Conservation (phyloP, 1,140 invertebrate species). For the Contarinia nasturtii region DNA sequence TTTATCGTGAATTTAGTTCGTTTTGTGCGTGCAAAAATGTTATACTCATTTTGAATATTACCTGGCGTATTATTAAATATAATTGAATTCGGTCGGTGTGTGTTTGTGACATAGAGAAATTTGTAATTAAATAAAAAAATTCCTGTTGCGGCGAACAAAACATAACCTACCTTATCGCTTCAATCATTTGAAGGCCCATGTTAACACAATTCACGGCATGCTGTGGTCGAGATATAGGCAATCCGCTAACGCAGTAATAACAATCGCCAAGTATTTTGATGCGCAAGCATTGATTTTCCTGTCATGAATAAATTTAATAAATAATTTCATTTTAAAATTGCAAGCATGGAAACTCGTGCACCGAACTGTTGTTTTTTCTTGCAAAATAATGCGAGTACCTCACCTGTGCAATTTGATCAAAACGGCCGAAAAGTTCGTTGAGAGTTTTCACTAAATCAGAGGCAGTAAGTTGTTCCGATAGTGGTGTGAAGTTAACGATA, state of each 20-base stretch:
- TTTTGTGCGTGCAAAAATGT: too few relatives aligned
- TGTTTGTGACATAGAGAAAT: too few relatives aligned
- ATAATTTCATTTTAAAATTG: not conserved
- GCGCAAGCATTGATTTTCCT: conserved; percentile 88
- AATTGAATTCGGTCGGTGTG: too few relatives aligned
- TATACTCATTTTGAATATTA: too few relatives aligned
- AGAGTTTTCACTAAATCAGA: conserved; percentile 87
- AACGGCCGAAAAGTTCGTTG: conserved; percentile 91
- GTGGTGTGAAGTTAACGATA: conserved; percentile 92
- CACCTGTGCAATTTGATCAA: conserved; percentile 91
- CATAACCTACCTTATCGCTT: conserved; percentile 67
- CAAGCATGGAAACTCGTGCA: too few relatives aligned
- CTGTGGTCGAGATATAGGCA: conserved; percentile 78
- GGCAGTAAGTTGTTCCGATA: conserved; percentile 80
- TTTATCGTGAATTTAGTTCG: too few relatives aligned
- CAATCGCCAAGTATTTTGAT: conserved; percentile 93
- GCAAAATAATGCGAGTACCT: too few relatives aligned
- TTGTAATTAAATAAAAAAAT: too few relatives aligned
- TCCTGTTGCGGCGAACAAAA: not conserved
- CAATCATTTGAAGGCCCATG: conserved; percentile 94
- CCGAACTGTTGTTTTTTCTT: too few relatives aligned
- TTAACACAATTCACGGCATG: conserved; percentile 91
- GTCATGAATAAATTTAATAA: conserved; percentile 9
- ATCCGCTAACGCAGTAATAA: conserved; percentile 89
- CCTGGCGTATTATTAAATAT: too few relatives aligned